Conservation (phyloP, 2,797 vertebrate genomes). For the Dendrocincla fuliginosa region DNA sequence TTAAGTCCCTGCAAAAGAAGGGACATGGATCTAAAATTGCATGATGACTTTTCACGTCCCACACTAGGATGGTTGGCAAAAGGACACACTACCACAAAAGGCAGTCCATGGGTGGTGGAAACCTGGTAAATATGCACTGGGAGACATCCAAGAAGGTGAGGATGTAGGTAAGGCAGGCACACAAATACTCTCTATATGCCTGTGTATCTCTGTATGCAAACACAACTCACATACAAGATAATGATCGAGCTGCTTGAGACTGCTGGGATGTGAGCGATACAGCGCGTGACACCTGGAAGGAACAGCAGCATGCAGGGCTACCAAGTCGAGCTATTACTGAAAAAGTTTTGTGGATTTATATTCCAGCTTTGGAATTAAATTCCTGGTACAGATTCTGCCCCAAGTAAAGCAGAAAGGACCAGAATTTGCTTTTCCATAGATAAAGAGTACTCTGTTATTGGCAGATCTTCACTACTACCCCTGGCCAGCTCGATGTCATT, state of each 20-base stretch:
- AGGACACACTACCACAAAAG: background rate
- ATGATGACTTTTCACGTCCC: background rate
- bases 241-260: background rate
- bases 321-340: background rate
- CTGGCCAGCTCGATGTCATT: background rate
- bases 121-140: background rate
- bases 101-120: background rate
- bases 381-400: background rate
- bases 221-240: background rate
- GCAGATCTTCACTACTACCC: background rate
- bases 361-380: background rate
- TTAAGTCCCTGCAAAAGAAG: background rate
- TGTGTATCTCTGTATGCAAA: background rate
- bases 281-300: background rate
- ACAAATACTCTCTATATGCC: background rate
- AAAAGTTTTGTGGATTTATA: background rate
- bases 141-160: background rate
- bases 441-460: background rate
- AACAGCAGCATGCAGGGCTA: background rate
- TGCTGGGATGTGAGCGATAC: fast-evolving
- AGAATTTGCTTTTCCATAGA: background rate
- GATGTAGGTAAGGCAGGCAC: background rate
- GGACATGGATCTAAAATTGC: background rate
- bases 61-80: background rate
- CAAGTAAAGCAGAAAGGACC: background rate